Percentiles rank a stretch among this genome's conserved stretches.
These are phyloP conservation scores for Regulus satrapa DNA, from an alignment of 2,113 vertebrate species.

Conservation along the genomic window DNA sequence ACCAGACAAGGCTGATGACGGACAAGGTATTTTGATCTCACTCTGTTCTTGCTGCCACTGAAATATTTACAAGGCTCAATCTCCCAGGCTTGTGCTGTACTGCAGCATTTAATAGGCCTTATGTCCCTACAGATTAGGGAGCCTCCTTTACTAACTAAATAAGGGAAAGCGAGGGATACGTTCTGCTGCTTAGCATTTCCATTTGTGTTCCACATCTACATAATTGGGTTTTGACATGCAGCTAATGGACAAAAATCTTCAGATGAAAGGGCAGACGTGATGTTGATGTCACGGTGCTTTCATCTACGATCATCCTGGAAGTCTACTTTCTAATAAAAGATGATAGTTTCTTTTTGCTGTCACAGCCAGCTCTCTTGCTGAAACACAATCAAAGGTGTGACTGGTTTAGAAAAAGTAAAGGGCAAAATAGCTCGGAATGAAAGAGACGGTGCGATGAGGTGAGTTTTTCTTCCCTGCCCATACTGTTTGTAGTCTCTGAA, in stretches of 20 bases:
- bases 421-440: neutral
- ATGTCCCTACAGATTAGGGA: neutral
- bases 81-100: neutral
- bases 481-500: neutral
- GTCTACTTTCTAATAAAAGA: neutral
- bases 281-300: neutral
- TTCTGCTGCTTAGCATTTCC: neutral
- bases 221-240: conserved; percentile 13
- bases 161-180: neutral
- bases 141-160: neutral
- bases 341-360: neutral
- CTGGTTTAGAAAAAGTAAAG: neutral
- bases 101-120: neutral
- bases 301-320: neutral
- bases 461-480: neutral
- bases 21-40: neutral
- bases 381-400: neutral
- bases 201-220: neutral
- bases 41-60: neutral
- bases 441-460: neutral
- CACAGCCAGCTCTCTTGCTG: neutral
- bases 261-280: neutral
- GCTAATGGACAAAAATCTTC: neutral
- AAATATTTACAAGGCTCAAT: neutral
- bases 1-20: neutral